Conservation (phyloP, 2,113 vertebrate genomes). For the Henicopernis longicauda region DNA sequence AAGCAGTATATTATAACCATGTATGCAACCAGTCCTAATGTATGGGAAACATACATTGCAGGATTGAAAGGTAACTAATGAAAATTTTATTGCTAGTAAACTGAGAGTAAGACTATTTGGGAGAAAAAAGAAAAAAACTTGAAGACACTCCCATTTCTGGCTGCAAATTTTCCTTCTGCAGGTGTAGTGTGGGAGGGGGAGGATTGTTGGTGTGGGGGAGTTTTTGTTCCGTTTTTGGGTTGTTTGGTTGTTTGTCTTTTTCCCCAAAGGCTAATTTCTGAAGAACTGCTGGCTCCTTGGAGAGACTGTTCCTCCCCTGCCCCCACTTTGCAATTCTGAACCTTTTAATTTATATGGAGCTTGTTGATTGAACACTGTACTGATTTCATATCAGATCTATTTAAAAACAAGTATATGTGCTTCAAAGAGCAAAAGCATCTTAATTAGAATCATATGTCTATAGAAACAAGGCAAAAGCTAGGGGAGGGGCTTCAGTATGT, state of each 20-base stretch:
- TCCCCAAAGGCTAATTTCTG: fast-evolving
- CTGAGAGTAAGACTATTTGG: not conserved
- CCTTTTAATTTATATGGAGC: not conserved
- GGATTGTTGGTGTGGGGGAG: not conserved
- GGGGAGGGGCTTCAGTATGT: not conserved
- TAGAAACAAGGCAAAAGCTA: not conserved
- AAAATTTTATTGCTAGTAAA: not conserved
- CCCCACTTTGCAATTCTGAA: not conserved
- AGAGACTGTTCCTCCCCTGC: not conserved
- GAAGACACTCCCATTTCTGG: not conserved
- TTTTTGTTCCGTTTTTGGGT: not conserved
- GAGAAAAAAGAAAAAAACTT: not conserved
- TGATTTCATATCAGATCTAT: not conserved
- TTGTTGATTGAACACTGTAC: not conserved
- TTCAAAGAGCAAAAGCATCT: not conserved
- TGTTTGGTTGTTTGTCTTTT: not conserved
- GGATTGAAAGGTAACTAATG: slow-evolving; percentile 84
- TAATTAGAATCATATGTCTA: not conserved
- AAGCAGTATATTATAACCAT: slow-evolving; percentile 81
- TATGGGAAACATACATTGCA: slow-evolving; percentile 80
- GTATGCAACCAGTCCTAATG: slow-evolving; percentile 63
- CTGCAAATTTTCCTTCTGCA: not conserved
- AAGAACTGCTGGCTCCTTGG: not conserved
- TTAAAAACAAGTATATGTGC: not conserved
- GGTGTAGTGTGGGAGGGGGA: not conserved